A percentile compares a stretch with the other conserved stretches of the same genome.
phyloP scores from a whole-genome alignment of 2,888 invertebrate genomes.

The Caenorhabditis imperialis region DNA sequence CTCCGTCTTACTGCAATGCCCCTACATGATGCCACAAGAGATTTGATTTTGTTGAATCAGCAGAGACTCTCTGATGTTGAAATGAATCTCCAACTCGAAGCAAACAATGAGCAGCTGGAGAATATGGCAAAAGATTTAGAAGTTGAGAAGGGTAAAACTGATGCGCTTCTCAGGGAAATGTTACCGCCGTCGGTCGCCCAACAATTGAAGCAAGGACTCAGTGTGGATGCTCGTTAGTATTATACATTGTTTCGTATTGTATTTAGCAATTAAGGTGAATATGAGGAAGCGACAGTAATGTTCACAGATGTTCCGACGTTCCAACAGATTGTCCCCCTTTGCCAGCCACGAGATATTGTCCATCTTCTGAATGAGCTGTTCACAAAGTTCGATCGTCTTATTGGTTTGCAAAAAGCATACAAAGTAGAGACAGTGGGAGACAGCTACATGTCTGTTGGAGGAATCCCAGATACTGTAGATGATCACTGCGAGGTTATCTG shows the following conservation, averaged over 20 bases:
- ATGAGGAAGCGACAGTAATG: constrained; percentile 77
- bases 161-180: constrained; percentile 78
- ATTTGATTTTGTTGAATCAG: constrained; percentile 74
- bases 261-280: constrained; percentile 63
- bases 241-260: not conserved
- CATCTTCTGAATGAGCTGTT: constrained; percentile 72
- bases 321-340: constrained; percentile 78
- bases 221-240: constrained; percentile 76
- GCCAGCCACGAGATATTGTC: constrained; percentile 71
- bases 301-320: constrained; percentile 79
- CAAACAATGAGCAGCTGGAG: constrained; percentile 73
- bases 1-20: constrained; percentile 72
- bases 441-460: constrained; percentile 74
- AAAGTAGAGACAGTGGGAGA: constrained; percentile 76
- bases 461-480: constrained; percentile 68
- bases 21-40: constrained; percentile 73
- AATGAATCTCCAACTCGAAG: constrained; percentile 73
- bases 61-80: constrained; percentile 70
- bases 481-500: constrained; percentile 78
- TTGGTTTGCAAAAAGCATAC: constrained; percentile 64
- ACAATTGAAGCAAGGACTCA: constrained; percentile 77
- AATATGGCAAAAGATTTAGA: constrained; percentile 72
- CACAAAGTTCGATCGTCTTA: constrained; percentile 69
- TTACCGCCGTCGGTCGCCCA: constrained; percentile 78
- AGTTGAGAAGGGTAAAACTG: constrained; percentile 76